phyloP scores from a whole-genome alignment of 2,113 vertebrate species.

The Ophthalmolycus amberensis region DNA sequence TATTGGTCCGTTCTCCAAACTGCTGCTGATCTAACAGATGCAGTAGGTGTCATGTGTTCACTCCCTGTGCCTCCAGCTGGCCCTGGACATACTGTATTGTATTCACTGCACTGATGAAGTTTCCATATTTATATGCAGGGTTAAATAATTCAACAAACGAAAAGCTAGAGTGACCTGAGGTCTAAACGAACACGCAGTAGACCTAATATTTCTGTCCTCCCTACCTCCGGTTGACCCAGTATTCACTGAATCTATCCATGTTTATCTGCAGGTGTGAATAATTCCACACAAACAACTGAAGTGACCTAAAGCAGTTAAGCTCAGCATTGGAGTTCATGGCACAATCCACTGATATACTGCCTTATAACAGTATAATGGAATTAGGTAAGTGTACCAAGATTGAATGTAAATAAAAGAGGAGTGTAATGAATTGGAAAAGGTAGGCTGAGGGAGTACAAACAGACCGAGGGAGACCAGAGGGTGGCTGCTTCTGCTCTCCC shows the following conservation, averaged over 20 bases:
- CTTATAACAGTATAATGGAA: background rate
- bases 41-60: constrained; percentile 3
- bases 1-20: background rate
- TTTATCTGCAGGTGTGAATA: background rate
- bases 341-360: background rate
- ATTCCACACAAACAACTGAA: background rate
- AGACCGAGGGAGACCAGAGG: background rate
- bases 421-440: constrained; percentile 10
- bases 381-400: background rate
- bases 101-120: constrained; percentile 28
- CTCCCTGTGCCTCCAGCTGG: background rate
- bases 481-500: constrained; percentile 15
- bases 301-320: background rate
- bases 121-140: constrained; percentile 45
- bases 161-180: constrained; percentile 20
- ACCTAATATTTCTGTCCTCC: constrained; percentile 35
- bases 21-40: constrained; percentile 17
- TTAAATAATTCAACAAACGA: constrained; percentile 39
- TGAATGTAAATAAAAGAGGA: constrained; percentile 6
- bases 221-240: background rate
- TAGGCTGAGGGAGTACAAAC: background rate
- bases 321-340: background rate
- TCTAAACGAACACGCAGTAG: constrained; percentile 4
- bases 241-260: constrained; percentile 19
- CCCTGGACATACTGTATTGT: background rate